phyloP scores from a whole-genome alignment of 2,797 vertebrate species.

The Ceryle rudis region DNA sequence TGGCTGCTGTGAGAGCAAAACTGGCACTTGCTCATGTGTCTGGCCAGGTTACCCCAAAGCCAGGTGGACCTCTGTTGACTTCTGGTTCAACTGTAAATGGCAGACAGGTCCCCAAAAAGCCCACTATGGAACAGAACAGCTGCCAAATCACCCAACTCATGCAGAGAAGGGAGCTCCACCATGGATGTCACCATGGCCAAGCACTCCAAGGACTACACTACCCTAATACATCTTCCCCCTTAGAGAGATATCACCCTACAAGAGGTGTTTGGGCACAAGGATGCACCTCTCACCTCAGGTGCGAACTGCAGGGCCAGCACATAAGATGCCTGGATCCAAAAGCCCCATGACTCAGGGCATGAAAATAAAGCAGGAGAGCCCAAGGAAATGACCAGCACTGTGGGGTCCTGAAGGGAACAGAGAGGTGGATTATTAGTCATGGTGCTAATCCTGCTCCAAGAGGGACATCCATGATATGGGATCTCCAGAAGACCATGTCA shows the following conservation, averaged over 20 bases:
- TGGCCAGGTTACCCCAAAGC: too few species aligned
- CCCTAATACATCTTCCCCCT: background rate
- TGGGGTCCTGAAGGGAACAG: background rate
- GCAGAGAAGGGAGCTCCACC: background rate
- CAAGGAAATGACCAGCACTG: fast-evolving
- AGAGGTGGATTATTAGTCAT: background rate
- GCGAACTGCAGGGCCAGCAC: too few species aligned
- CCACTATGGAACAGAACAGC: too few species aligned
- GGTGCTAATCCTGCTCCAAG: background rate
- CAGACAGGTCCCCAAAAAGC: background rate
- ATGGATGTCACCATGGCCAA: conserved; percentile 9
- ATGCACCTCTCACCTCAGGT: background rate
- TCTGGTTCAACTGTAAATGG: background rate
- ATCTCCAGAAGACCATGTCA: background rate
- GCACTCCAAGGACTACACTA: background rate
- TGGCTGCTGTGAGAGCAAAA: background rate
- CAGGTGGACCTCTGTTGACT: background rate
- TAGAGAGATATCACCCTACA: conserved; percentile 61
- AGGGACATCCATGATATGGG: background rate
- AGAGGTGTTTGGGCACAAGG: conserved; percentile 52
- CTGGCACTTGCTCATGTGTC: background rate
- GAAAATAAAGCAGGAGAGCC: background rate
- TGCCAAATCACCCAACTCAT: fast-evolving
- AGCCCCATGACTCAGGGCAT: background rate
- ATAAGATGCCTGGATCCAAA: background rate